phyloP scores from a whole-genome alignment of 1,140 invertebrate species.

The Ptiloglossa arizonensis region DNA sequence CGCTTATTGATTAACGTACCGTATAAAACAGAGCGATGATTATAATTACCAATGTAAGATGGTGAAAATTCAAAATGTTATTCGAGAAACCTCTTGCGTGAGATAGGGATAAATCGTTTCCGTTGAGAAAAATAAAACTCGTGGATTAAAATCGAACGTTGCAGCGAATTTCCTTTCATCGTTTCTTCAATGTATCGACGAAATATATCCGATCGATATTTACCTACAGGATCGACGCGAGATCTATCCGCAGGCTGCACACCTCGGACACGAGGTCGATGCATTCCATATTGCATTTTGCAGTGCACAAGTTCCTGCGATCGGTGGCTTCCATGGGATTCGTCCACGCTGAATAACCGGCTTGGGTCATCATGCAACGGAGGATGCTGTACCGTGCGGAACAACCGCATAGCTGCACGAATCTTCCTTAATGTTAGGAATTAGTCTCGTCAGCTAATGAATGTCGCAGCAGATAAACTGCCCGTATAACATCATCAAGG shows the following conservation, averaged over 20 bases:
- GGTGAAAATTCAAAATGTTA: no score
- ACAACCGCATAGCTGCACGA: slow-evolving; percentile 7
- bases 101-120: no score
- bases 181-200: not conserved
- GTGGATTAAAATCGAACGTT: no score
- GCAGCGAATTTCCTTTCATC: no score
- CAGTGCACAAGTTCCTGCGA: not conserved
- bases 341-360: slow-evolving; percentile 8
- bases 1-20: no score
- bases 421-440: slow-evolving; percentile 21
- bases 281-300: not conserved
- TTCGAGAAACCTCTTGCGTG: no score
- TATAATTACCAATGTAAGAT: no score
- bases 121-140: no score
- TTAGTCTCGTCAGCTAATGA: slow-evolving; percentile 21
- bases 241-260: no score
- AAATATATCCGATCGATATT: no score
- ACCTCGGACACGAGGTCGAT: not conserved
- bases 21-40: no score
- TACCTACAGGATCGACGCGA: no score
- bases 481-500: not conserved
- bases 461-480: slow-evolving; percentile 10
- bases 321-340: not conserved
- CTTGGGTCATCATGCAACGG: slow-evolving; percentile 11
- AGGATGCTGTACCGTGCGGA: not conserved